Base-by-base conservation (phyloP, 1,140 invertebrate genomes). In the Zaprionus ornatus region DNA sequence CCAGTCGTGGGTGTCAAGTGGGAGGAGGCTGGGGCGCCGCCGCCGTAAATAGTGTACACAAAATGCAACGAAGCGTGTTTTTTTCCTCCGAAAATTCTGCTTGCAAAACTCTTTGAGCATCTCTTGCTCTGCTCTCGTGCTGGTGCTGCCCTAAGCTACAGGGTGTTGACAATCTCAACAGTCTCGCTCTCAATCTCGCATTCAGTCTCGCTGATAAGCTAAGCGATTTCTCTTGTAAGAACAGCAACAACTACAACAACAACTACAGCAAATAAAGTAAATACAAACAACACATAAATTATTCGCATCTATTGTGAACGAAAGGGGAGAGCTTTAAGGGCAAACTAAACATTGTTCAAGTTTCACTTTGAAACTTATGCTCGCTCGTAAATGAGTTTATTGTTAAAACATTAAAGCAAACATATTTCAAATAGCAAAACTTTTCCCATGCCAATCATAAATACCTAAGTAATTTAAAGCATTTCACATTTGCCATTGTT, bases 31-130 rank as follows among this genome's bases (percentile, higher is more conserved):
- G 13, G 4, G 50, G 50, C 23, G 17, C 6, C 15, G 17, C 10
- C 4, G 23, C 25, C 10, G 55, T 54, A 57, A 72, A 37, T 66
- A 17, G 54, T 57, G 37, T 35, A 50, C 45, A 57, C 42, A 71
- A 54, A 61, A 62, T 72, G 74, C 69, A 72, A 7, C 69, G 55
- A 72, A 61, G 74, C 62, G 69, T 62, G 48, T 66, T 21, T 54
- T 74, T 27, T 42, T 9, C 45, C 45, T 19, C 10, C 19, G 0
- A 60, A 61, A 69, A 62, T 48, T 45, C 57, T 2, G 40, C 25
- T 48, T 48, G n/a, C 23, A 55, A n/a, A 55, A 25, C 15, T 55
- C 25, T 55, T 55, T 50, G 45, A 50, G 45, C 45, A 50, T 9
- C 40, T 45, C 40, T 42, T 17, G 7, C n/a, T 45, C 40, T 17